Percentiles rank a stretch among this genome's conserved stretches.
These are phyloP conservation scores for Conopomorpha cramerella DNA, from an alignment of 1,140 invertebrate genomes.

Conservation along the genomic window DNA sequence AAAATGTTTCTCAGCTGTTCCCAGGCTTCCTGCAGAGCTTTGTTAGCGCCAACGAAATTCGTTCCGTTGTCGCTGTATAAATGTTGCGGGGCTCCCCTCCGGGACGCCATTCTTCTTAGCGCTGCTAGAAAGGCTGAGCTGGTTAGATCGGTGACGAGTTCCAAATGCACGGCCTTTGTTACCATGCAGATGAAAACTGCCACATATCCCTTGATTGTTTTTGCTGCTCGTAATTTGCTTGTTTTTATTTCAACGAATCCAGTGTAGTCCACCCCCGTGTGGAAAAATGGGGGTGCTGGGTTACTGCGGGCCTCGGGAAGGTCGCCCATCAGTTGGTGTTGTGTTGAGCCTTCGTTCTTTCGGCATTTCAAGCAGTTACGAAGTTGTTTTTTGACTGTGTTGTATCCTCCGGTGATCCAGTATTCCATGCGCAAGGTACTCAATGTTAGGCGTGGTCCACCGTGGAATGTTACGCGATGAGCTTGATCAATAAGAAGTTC, in stretches of 20 bases:
- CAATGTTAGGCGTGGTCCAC: constrained; percentile 10
- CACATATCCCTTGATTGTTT: constrained; percentile 25
- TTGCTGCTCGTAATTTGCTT: constrained; percentile 12
- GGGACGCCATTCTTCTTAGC: constrained; percentile 38
- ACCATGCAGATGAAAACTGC: constrained; percentile 35
- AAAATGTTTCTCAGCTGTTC: neutral
- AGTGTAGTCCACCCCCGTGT: constrained; percentile 24
- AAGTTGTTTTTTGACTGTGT: constrained; percentile 6
- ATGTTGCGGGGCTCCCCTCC: constrained; percentile 18
- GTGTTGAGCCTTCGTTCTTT: constrained; percentile 6
- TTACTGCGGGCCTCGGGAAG: constrained; percentile 12
- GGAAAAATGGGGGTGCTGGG: constrained; percentile 12
- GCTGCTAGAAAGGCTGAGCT: constrained; percentile 32
- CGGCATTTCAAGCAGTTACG: constrained; percentile 13
- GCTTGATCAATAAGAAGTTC: constrained; percentile 4
- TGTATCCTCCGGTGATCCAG: constrained; percentile 14
- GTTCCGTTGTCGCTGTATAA: constrained; percentile 35
- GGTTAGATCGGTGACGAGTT: constrained; percentile 26
- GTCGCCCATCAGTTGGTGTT: constrained; percentile 18
- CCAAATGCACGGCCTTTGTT: constrained; percentile 47
- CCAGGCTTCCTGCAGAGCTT: constrained; percentile 3
- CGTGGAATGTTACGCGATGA: constrained; percentile 8
- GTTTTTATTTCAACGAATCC: constrained; percentile 16
- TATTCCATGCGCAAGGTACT: constrained; percentile 6
- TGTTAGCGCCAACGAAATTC: constrained; percentile 27